phyloP scores from a whole-genome alignment of 2,113 vertebrate species.

The Phylloscopus trochilus region DNA sequence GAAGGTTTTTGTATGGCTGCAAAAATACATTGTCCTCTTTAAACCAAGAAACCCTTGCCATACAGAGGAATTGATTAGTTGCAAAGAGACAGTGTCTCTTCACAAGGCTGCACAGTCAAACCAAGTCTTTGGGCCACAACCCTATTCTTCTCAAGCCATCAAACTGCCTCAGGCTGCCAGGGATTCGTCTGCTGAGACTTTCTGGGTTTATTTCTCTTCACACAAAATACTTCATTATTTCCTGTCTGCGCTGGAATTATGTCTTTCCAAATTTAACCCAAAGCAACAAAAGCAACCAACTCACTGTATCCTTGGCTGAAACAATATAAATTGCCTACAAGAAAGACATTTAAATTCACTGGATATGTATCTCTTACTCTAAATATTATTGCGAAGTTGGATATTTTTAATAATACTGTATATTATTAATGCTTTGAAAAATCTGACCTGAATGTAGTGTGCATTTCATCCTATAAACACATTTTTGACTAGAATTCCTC shows the following conservation, averaged over 20 bases:
- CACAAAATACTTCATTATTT: conserved; percentile 44
- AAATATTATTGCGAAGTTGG: neutral
- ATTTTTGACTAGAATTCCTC: neutral
- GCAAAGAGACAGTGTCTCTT: conserved; percentile 10
- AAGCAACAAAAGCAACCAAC: neutral
- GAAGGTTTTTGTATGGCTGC: conserved; percentile 18
- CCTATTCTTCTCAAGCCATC: neutral
- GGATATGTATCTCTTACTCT: neutral
- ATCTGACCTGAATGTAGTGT: neutral
- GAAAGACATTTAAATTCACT: neutral
- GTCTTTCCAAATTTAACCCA: conserved; percentile 28
- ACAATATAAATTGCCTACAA: neutral
- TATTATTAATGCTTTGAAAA: neutral
- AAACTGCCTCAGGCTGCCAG: conserved; percentile 1
- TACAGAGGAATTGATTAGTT: neutral
- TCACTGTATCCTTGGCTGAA: neutral
- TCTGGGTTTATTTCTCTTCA: conserved; percentile 26
- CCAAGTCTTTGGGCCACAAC: neutral
- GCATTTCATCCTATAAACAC: neutral
- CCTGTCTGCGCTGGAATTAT: conserved; percentile 13
- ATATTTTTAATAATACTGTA: neutral
- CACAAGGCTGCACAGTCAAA: neutral
- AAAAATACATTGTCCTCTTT: conserved; percentile 17
- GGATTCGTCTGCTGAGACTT: conserved; percentile 25
- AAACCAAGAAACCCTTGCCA: neutral